Conservation (phyloP, 2,888 invertebrate species). For the Octonoba sinensis region DNA sequence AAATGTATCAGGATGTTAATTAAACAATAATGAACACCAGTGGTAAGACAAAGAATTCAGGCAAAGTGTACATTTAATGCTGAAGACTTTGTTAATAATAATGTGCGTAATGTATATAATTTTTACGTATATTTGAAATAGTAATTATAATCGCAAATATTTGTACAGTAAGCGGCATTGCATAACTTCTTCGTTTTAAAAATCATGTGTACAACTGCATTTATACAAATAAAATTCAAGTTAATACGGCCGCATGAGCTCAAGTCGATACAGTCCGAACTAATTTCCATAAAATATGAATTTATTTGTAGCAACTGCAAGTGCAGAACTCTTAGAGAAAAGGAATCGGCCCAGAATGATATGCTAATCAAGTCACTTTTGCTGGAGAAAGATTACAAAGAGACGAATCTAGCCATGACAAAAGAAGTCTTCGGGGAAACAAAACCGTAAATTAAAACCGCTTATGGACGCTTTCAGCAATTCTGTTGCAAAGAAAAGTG, state of each 20-base stretch:
- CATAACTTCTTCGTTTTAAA: no score
- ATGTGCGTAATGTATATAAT: no score
- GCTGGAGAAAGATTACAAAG: slow-evolving; percentile 36
- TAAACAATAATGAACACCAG: no score
- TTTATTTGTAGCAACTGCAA: slow-evolving; percentile 26
- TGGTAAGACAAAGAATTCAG: no score
- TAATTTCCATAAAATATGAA: slow-evolving; percentile 46
- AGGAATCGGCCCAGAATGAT: slow-evolving; percentile 30
- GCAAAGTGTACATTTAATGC: no score
- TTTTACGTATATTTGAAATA: no score
- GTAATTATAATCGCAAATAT: no score
- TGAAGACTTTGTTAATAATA: no score
- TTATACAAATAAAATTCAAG: no score
- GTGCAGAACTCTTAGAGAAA: slow-evolving; percentile 33
- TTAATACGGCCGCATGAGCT: not conserved
- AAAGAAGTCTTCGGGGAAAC: slow-evolving; percentile 42
- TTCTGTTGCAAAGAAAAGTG: slow-evolving; percentile 32
- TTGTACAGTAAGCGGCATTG: no score
- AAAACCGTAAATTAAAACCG: slow-evolving; percentile 56
- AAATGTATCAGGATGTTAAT: no score
- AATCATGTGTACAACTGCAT: no score
- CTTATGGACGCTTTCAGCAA: slow-evolving; percentile 48
- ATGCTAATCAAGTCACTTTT: slow-evolving; percentile 50
- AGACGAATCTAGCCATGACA: slow-evolving; percentile 43
- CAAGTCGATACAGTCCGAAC: slow-evolving; percentile 16